Evolutionary conservation across 2,888 invertebrate species (phyloP).

Genomic region (Drosophila sordidula): DNA sequence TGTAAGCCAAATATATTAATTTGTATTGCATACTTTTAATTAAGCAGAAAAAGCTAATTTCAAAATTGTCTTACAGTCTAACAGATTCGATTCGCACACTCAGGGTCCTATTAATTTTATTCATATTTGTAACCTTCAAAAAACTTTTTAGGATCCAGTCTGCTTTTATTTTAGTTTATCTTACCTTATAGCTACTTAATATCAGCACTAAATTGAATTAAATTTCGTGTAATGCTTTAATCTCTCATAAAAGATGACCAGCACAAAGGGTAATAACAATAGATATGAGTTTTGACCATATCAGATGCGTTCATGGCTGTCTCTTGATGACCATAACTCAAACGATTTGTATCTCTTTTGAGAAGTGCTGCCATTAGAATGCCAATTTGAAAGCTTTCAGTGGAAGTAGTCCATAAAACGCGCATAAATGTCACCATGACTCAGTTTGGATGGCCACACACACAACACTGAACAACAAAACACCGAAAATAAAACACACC

Average conservation of each 20-base stretch:
- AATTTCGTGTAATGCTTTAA: constrained; percentile 52
- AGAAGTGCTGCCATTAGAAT: constrained; percentile 79
- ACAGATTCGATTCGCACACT: too few relatives aligned
- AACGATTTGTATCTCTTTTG: constrained; percentile 78
- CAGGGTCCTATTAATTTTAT: too few relatives aligned
- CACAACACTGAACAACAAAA: constrained; percentile 13
- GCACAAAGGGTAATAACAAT: constrained; percentile 53
- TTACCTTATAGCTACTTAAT: background rate
- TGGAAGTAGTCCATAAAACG: constrained; percentile 76
- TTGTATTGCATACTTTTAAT: too few relatives aligned
- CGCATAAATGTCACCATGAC: constrained; percentile 77
- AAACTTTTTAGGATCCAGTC: background rate
- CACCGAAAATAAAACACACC: constrained; percentile 31
- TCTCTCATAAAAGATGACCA: constrained; percentile 44
- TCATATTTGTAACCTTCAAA: too few relatives aligned
- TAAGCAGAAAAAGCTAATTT: too few relatives aligned
- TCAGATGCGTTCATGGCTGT: constrained; percentile 57
- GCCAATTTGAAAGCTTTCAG: constrained; percentile 75
- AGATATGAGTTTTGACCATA: constrained; percentile 73
- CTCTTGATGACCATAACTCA: constrained; percentile 65
- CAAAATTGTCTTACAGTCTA: too few relatives aligned
- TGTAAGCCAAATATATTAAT: too few relatives aligned
- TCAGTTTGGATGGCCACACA: constrained; percentile 66
- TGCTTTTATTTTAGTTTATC: background rate
- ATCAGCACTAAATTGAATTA: constrained; percentile 30